These are phyloP conservation scores for Kuschelorhynchus macadamiae DNA, from an alignment of 2,888 invertebrate species.

Conservation along the genomic window DNA sequence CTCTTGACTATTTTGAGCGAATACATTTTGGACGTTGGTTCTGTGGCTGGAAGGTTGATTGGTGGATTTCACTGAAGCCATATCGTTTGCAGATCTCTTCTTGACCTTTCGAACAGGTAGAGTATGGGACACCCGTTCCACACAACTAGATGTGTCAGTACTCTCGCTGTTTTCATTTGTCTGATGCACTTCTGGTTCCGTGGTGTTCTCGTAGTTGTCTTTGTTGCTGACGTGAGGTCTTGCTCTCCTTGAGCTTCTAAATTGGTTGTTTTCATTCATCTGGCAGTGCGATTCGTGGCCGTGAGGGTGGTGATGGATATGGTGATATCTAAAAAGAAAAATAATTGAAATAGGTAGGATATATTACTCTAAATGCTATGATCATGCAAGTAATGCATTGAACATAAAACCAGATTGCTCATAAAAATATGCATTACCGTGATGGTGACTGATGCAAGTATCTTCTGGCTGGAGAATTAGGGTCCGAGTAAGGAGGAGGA, in stretches of 20 bases:
- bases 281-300: conserved; percentile 68
- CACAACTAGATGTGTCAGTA: conserved; percentile 67
- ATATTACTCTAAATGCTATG: too few species aligned
- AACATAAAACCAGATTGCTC: too few species aligned
- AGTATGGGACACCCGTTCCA: conserved; percentile 71
- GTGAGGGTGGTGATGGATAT: conserved; percentile 66
- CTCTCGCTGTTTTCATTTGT: conserved; percentile 67
- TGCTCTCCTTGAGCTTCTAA: conserved; percentile 60
- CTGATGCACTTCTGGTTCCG: conserved; percentile 66
- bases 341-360: too few species aligned
- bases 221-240: conserved; percentile 64
- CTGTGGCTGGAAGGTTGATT: conserved; percentile 59
- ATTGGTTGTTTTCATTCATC: conserved; percentile 65
- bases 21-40: conserved; percentile 70
- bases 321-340: conserved; percentile 61
- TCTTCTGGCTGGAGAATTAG: conserved; percentile 78
- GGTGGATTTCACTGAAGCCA: conserved; percentile 67
- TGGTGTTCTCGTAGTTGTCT: conserved; percentile 73
- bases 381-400: too few species aligned
- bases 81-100: conserved; percentile 67
- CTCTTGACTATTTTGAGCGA: conserved; percentile 59
- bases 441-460: conserved; percentile 67
- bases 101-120: conserved; percentile 73
- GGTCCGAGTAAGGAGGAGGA: conserved; percentile 89
- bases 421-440: too few species aligned